Conservation (phyloP, 1,140 invertebrate species). For the Calliphora vicina region DNA sequence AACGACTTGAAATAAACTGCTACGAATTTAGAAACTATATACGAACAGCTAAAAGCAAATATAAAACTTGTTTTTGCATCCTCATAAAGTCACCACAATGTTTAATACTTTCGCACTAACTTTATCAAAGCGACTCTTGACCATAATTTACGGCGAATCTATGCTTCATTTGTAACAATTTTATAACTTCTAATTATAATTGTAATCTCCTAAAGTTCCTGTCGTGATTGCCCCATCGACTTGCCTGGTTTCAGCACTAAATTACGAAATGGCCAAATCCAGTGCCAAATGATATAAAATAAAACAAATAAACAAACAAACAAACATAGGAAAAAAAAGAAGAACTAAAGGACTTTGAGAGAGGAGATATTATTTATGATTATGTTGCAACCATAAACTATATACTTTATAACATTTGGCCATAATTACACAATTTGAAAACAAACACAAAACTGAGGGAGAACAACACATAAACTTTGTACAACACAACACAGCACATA, state of each 20-base stretch:
- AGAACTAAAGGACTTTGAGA: background rate
- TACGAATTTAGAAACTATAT: too few relatives aligned
- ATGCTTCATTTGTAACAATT: background rate
- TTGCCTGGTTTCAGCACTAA: background rate
- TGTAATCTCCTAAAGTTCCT: background rate
- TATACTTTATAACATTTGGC: slow-evolving; percentile 40
- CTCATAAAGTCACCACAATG: too few relatives aligned
- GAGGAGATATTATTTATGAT: slow-evolving; percentile 37
- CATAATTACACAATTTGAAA: slow-evolving; percentile 40
- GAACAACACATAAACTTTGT: background rate
- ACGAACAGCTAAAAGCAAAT: too few relatives aligned
- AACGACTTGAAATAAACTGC: too few relatives aligned
- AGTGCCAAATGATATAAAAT: background rate
- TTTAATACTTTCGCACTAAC: background rate
- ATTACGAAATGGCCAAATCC: background rate
- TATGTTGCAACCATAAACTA: slow-evolving; percentile 38
- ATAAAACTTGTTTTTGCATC: too few relatives aligned
- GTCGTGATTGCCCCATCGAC: background rate
- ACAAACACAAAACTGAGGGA: slow-evolving; percentile 25
- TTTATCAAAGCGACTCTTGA: background rate
- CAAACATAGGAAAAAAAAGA: background rate
- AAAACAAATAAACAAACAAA: background rate
- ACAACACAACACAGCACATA: background rate
- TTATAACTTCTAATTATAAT: background rate
- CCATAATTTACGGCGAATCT: background rate